Conservation (phyloP, 2,113 vertebrate genomes). For the Lamprotornis superbus region DNA sequence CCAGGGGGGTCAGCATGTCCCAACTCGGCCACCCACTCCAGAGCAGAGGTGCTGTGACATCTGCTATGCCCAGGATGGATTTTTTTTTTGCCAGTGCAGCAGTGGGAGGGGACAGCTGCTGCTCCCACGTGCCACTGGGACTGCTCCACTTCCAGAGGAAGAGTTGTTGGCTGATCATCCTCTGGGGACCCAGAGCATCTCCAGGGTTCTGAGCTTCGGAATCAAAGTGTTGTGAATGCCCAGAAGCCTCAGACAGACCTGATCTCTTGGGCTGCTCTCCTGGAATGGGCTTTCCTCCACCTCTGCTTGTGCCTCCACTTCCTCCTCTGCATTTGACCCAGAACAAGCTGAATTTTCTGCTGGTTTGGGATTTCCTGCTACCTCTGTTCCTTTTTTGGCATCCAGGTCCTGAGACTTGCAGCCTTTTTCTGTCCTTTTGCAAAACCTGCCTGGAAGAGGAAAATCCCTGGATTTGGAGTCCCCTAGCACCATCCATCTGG, state of each 20-base stretch:
- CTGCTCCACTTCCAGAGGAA: fast-evolving
- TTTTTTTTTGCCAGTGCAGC: not conserved
- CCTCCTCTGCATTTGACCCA: not conserved
- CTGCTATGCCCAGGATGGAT: not conserved
- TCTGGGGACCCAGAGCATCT: not conserved
- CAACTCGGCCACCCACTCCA: not conserved
- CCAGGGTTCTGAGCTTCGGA: not conserved
- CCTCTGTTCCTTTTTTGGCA: not conserved
- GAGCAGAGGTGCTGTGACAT: not conserved
- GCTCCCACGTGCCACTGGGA: fast-evolving
- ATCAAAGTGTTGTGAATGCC: fast-evolving
- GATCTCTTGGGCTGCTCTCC: not conserved
- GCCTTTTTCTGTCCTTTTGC: not conserved
- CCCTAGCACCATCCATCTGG: not conserved
- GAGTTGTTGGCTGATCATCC: fast-evolving
- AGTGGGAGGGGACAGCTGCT: not conserved
- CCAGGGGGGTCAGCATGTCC: not conserved
- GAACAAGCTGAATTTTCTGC: not conserved
- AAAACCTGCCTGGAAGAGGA: not conserved
- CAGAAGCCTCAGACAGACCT: not conserved
- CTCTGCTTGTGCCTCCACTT: not conserved
- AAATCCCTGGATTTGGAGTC: not conserved
- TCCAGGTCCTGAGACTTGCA: not conserved
- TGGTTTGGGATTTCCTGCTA: slow-evolving; percentile 19
- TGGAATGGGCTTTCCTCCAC: not conserved